phyloP scores from a whole-genome alignment of 2,113 vertebrate genomes.

The Oryzias melastigma region DNA sequence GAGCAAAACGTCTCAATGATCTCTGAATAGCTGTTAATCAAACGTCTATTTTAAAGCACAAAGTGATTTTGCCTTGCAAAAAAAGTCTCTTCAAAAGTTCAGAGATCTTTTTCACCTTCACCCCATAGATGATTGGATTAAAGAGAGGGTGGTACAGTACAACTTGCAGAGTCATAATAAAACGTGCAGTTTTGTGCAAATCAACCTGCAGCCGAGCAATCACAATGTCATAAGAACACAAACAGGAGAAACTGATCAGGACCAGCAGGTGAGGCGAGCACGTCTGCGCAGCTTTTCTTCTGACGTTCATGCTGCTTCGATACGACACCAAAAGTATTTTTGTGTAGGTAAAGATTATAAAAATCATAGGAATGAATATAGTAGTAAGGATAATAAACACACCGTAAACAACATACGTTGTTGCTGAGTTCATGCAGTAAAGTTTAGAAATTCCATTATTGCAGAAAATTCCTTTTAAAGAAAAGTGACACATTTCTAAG shows the following conservation, averaged over 20 bases:
- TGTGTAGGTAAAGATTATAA: constrained; percentile 37
- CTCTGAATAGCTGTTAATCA: too few species aligned
- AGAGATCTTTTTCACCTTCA: constrained; percentile 41
- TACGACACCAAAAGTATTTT: constrained; percentile 25
- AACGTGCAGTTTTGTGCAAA: constrained; percentile 17
- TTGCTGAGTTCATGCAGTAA: neutral
- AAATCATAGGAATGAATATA: neutral
- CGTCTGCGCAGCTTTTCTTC: constrained; percentile 38
- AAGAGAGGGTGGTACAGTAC: constrained; percentile 34
- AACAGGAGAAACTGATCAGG: constrained; percentile 14
- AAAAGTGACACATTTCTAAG: too few species aligned
- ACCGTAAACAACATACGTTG: constrained; percentile 4
- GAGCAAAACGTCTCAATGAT: too few species aligned
- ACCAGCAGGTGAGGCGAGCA: constrained; percentile 46
- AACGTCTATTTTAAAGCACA: too few species aligned
- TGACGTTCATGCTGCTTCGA: neutral
- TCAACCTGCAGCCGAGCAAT: constrained; percentile 2
- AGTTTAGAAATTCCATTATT: constrained; percentile 29
- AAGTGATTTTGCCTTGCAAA: too few species aligned
- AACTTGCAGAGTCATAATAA: constrained; percentile 26
- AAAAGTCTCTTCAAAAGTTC: constrained; percentile 18
- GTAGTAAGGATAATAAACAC: too few species aligned
- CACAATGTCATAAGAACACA: constrained; percentile 12
- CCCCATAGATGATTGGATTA: constrained; percentile 43
- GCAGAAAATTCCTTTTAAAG: neutral